Base-by-base conservation (phyloP, 2,797 vertebrate species). In the Enteromius unitaeniatus region DNA sequence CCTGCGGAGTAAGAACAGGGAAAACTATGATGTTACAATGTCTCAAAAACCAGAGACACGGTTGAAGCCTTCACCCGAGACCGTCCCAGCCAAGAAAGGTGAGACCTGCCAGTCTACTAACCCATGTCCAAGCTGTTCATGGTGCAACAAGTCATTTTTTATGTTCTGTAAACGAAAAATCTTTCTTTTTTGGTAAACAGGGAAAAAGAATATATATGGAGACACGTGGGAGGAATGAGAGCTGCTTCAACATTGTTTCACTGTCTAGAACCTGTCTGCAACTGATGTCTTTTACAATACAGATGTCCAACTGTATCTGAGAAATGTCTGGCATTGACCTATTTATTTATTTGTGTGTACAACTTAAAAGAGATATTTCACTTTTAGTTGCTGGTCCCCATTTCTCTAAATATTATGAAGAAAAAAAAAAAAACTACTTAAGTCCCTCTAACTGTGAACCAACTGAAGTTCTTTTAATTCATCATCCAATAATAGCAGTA, bases 131-230 rank as follows among this genome's bases (percentile, higher is more conserved):
- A 19, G 37, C 4, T 13, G 1, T 0, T 7, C 14, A 3, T 55
- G 70, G 40, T 19, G 23, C 3, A 14, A 45, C 26, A 10, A 70
- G 11, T 26, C 17, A 21, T 21, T 73, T 34, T 37, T 17, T 8
- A 17, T 58, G 51, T 34, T 2, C 19, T 3, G 47, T 34, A 21
- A 73, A 51, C 26, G 13, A 5, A 73, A 73, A 42, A 40, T 40
- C 7, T 45, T n/a, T 15, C 89, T 88, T 23, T 15, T 90, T 5
- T 88, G n/a, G 15, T 85, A 23, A 58, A 62, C 94, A 98, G 97
- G 69, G 65, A 97, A 98, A 93, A 96, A 96, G 90, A 99, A 98
- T 89, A 93, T 96, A 88, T 99, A 99, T 13, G 98, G 98, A 90
- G 98, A 99, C 87, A 68, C 95, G 70, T 99, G 96, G 97, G 97